Conservation (phyloP, 2,888 invertebrate genomes). For the Polydrusus pterygomalis region DNA sequence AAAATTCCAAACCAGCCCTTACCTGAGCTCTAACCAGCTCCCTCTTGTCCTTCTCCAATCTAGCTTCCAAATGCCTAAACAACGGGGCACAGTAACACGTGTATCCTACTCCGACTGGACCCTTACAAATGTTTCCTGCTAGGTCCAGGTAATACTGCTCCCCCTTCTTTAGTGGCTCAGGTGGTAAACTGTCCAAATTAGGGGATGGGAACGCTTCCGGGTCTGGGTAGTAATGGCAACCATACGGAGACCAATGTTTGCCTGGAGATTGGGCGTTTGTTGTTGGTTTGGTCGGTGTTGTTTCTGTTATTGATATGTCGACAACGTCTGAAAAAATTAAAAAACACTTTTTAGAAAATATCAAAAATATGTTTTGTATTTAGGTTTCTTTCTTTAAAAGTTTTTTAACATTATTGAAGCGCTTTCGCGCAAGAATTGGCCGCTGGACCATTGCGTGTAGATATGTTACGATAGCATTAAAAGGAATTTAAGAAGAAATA, state of each 20-base stretch:
- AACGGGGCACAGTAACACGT: conserved; percentile 95
- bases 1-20: neutral
- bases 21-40: conserved; percentile 88
- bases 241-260: conserved; percentile 89
- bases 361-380: no score
- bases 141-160: conserved; percentile 96
- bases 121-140: conserved; percentile 95
- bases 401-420: no score
- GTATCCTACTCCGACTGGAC: conserved; percentile 94
- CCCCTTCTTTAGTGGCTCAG: conserved; percentile 89
- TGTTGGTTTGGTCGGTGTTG: conserved; percentile 13
- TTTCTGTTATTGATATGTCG: conserved; percentile 50
- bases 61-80: conserved; percentile 90
- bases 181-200: conserved; percentile 88
- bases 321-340: conserved; percentile 52
- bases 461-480: no score
- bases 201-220: conserved; percentile 90
- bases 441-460: no score
- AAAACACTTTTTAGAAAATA: no score
- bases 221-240: conserved; percentile 93
- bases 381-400: no score
- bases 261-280: conserved; percentile 27
- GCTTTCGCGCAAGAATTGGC: no score
- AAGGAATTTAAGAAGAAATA: neutral
- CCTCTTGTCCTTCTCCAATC: conserved; percentile 86